These are phyloP conservation scores for Cataglyphis rosenhaueri DNA, from an alignment of 2,888 invertebrate genomes.

Conservation along the genomic window DNA sequence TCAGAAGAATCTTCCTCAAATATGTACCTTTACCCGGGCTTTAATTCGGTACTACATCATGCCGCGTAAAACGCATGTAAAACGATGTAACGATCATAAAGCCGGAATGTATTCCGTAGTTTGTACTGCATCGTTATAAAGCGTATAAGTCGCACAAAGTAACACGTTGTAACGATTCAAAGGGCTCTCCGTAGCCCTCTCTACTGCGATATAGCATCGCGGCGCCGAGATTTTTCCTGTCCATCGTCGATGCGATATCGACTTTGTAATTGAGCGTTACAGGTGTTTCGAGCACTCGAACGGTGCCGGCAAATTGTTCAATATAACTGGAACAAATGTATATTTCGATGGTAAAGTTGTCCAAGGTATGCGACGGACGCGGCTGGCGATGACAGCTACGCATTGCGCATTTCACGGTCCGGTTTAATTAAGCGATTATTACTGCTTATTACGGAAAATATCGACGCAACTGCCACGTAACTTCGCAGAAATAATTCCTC, in stretches of 20 bases:
- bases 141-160: conserved; percentile 45
- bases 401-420: conserved; percentile 75
- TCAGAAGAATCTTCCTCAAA: conserved; percentile 44
- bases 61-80: neutral
- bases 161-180: conserved; percentile 59
- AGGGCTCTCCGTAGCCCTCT: neutral
- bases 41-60: conserved; percentile 39
- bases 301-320: conserved; percentile 77
- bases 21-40: conserved; percentile 30
- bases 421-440: conserved; percentile 83
- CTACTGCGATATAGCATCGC: neutral
- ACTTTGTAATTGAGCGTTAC: conserved; percentile 78
- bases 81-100: conserved; percentile 14
- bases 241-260: conserved; percentile 65
- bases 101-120: neutral
- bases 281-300: conserved; percentile 75
- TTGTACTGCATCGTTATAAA: conserved; percentile 8
- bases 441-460: conserved; percentile 77
- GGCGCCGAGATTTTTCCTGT: conserved; percentile 66
- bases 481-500: conserved; percentile 54
- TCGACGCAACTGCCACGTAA: conserved; percentile 58
- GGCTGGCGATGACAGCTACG: conserved; percentile 80
- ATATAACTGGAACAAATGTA: conserved; percentile 80
- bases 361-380: conserved; percentile 78
- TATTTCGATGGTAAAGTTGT: conserved; percentile 80